Percentiles rank a stretch among this genome's conserved stretches.
Evolutionary conservation across 2,113 vertebrate species (phyloP).

Genomic region (Vulpes lagopus): DNA sequence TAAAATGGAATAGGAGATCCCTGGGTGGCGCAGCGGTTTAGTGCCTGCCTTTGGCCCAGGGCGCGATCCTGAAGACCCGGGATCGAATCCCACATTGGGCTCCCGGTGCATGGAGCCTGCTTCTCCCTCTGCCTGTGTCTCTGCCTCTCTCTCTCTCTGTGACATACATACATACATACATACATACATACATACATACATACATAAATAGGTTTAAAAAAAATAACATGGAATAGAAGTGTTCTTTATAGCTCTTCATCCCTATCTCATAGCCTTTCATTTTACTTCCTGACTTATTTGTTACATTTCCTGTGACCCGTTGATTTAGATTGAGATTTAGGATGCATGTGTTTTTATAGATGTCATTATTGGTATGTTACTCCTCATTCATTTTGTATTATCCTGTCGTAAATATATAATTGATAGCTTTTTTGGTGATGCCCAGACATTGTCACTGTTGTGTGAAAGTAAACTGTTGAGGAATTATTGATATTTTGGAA

Average conservation of each 20-base stretch:
- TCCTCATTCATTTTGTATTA: background rate
- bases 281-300: background rate
- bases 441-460: constrained; percentile 82
- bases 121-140: too few relatives aligned
- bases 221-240: background rate
- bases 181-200: too few relatives aligned
- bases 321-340: background rate
- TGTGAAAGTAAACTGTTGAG: constrained; percentile 54
- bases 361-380: background rate
- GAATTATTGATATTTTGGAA: constrained; percentile 47
- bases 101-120: too few relatives aligned
- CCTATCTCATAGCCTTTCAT: background rate
- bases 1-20: background rate
- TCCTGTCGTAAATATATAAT: background rate
- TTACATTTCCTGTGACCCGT: background rate
- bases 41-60: too few relatives aligned
- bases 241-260: background rate
- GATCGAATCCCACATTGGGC: too few relatives aligned
- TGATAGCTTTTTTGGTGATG: constrained; percentile 55
- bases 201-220: too few relatives aligned
- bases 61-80: too few relatives aligned
- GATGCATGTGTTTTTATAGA: background rate
- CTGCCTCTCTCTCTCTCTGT: too few relatives aligned
- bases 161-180: too few relatives aligned
- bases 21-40: too few relatives aligned